phyloP scores from a whole-genome alignment of 2,888 invertebrate species.

The Geophilus truncorum region DNA sequence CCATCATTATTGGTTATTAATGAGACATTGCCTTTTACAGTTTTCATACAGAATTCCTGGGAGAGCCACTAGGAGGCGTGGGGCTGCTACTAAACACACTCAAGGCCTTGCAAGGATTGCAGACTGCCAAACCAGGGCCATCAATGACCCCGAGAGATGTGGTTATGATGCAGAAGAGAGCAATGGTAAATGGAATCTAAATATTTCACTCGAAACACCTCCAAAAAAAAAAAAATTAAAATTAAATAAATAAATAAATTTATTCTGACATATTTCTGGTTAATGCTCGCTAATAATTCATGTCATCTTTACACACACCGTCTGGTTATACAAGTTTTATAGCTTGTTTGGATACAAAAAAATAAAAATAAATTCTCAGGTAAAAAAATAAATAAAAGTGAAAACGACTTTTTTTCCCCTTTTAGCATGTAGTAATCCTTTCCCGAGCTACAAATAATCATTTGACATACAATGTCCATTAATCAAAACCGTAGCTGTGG shows the following conservation, averaged over 20 bases:
- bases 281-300: neutral
- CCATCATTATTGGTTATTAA: conserved; percentile 14
- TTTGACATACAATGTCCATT: neutral
- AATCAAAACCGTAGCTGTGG: neutral
- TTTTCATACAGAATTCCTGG: conserved; percentile 87
- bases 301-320: neutral
- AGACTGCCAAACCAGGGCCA: conserved; percentile 36
- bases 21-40: conserved; percentile 52
- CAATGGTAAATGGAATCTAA: conserved; percentile 33
- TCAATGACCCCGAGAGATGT: conserved; percentile 29
- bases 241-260: neutral
- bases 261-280: neutral
- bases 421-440: neutral
- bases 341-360: neutral
- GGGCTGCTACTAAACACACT: conserved; percentile 76
- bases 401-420: neutral
- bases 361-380: too few species aligned
- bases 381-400: neutral
- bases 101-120: conserved; percentile 64
- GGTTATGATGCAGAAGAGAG: conserved; percentile 32
- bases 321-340: conserved; percentile 20
- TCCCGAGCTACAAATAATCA: neutral
- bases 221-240: neutral
- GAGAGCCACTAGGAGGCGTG: conserved; percentile 81
- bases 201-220: too few species aligned